Evolutionary conservation across 2,888 invertebrate genomes (phyloP), one percentile per base, ranked within the genome.

Genomic region (Sarcophaga rosellei): DNA sequence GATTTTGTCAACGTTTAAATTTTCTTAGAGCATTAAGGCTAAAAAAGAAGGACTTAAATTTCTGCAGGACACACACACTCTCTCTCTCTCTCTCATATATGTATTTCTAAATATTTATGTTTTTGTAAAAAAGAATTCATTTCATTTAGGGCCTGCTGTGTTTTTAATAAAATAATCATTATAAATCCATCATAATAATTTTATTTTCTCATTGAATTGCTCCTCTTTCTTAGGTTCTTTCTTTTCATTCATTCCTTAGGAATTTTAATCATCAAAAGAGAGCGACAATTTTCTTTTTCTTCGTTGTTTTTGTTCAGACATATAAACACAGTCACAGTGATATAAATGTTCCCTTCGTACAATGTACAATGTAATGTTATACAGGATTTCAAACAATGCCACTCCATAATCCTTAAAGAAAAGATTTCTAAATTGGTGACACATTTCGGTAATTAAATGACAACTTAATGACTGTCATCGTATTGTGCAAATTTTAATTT

Each of bases 91-190:
- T 23, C 21, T 11, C 11, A 17, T 25, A 21, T 17, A 61, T n/a
- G 1, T 17, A 53, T 53, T 53, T 44, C 20, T 1, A 45, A 20
- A 69, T 53, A 53, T 53, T 53, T 12, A 17, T 8, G 12, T 17
- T 53, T 53, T 53, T 5, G 17, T 53, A 44, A 20, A 20, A 12
- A 12, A 12, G 11, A 12, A 12, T 47, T 47, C 47, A 12, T 47
- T 47, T 47, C 47, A 12, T 53, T 15, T 57, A 81, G 86, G 79
- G 74, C 78, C 79, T 72, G 92, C 91, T 90, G 90, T 90, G 90
- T 90, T 89, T 92, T 90, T 91, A 93, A 92, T 93, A 92, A 91
- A 91, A 93, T 92, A 93, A 93, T 93, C 91, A 92, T 92, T 92
- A 92, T 92, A 93, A 92, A 91, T 92, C 92, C 92, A 90, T 93